Evolutionary conservation across 2,113 vertebrate genomes (phyloP), one percentile per base, ranked within the genome.

Genomic region (Thymallus thymallus): DNA sequence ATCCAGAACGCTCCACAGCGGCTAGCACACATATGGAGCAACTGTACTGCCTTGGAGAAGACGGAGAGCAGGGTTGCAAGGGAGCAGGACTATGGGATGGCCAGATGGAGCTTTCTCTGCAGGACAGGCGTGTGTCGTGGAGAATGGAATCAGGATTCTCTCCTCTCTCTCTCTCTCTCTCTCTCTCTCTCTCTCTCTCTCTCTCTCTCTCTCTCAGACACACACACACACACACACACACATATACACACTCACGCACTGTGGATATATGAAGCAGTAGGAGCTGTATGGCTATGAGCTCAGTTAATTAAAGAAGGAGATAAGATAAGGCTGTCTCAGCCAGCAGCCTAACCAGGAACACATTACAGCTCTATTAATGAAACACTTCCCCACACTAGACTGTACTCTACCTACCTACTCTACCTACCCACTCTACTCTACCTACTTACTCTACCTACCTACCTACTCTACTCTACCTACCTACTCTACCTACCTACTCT

Each of bases 291-390:
- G 69, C 48, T 64, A 22, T 72, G 65, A 71, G 69, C 65, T 73
- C 41, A 35, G 73, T 78, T 87, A 81, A 81, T 82, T 78, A 78
- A 56, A 58, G 58, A 60, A 46, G 41, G 51, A 63, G 72, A 75
- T 76, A 61, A 72, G 76, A 83, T 82, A 79, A 81, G 60, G 72
- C 69, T 48, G 75, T 64, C 74, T 67, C 56, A 79, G 68, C 64
- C 70, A 69, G 55, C 56, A 61, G 55, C 62, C 62, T 69, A 73
- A 77, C 48, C 45, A 74, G 51, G 58, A 81, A 75, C 73, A 69
- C 41, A 69, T 80, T 69, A 81, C 75, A 62, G 69, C 35, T 9
- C 64, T 23, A 63, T 23, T 63, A 41, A 41, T 41, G 35, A 62
- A 24, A 24, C 60, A 62, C 23, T 20, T 16, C 26, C 26, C 16